Evolutionary conservation across 1,140 invertebrate species (phyloP).

Genomic region (Saccostrea cuccullata): DNA sequence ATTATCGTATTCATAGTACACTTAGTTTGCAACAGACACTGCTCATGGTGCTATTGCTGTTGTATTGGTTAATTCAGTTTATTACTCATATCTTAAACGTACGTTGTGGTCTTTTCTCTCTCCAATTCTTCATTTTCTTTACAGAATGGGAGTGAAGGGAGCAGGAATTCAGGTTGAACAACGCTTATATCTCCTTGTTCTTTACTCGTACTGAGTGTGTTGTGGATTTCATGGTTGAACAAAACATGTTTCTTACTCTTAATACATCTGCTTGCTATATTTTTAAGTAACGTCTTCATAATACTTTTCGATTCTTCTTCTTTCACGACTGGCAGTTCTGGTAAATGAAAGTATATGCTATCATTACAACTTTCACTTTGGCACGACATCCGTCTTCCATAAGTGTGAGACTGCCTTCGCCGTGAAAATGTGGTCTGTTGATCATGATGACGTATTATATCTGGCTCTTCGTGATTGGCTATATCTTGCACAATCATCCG

Average conservation of each 20-base stretch:
- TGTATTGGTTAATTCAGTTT: neutral
- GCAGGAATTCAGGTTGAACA: neutral
- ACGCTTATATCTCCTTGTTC: neutral
- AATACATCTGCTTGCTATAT: neutral
- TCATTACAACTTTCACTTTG: conserved; percentile 19
- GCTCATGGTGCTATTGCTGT: neutral
- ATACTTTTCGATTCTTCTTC: neutral
- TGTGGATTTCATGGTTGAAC: neutral
- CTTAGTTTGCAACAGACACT: neutral
- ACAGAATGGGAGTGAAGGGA: neutral
- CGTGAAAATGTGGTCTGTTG: neutral
- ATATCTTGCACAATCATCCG: conserved; percentile 18
- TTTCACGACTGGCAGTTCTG: neutral
- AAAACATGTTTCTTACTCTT: conserved; percentile 2
- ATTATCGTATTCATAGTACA: neutral
- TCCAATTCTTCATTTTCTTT: neutral
- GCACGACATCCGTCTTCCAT: neutral
- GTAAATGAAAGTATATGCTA: neutral
- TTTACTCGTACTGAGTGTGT: neutral
- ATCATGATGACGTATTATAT: neutral
- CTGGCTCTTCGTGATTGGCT: neutral
- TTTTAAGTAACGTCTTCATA: neutral
- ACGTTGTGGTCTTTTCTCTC: conserved; percentile 6
- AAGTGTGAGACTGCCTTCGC: neutral
- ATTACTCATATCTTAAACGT: conserved; percentile 4